phyloP scores from a whole-genome alignment of 2,113 vertebrate species.

The Dunckerocampus dactyliophorus region DNA sequence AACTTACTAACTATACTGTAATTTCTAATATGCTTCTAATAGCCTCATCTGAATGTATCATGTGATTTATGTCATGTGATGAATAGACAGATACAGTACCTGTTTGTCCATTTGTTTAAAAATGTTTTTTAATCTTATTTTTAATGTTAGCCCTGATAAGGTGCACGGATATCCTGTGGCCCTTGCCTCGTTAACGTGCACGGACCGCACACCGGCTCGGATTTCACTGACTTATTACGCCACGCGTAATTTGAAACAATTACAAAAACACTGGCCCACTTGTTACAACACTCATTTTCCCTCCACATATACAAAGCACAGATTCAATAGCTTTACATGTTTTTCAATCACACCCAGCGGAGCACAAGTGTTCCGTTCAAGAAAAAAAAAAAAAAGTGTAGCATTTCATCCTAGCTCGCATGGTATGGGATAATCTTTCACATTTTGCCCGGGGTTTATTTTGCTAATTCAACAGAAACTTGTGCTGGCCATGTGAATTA shows the following conservation, averaged over 20 bases:
- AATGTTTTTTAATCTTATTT: constrained; percentile 1
- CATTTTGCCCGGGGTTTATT: constrained; percentile 79
- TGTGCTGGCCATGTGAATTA: constrained; percentile 75
- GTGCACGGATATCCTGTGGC: constrained; percentile 63
- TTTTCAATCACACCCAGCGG: constrained; percentile 77
- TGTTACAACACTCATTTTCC: constrained; percentile 74
- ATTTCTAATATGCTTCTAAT: neutral
- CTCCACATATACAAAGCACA: constrained; percentile 71
- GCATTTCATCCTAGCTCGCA: constrained; percentile 71
- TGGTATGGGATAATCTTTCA: constrained; percentile 76
- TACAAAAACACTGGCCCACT: constrained; percentile 74
- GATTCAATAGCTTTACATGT: constrained; percentile 76
- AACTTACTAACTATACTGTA: too few species aligned
- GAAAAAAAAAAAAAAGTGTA: constrained; percentile 59
- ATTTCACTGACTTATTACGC: constrained; percentile 67
- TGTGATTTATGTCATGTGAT: neutral
- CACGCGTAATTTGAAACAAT: constrained; percentile 76
- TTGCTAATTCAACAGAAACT: constrained; percentile 78
- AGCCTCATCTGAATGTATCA: neutral
- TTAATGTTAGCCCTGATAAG: constrained; percentile 45
- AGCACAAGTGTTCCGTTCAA: constrained; percentile 67
- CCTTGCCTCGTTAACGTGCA: constrained; percentile 54
- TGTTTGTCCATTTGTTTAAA: neutral
- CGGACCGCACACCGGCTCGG: constrained; percentile 58
- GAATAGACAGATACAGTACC: neutral